Evolutionary conservation across 2,888 invertebrate genomes (phyloP).

Genomic region (Drosophila differens): DNA sequence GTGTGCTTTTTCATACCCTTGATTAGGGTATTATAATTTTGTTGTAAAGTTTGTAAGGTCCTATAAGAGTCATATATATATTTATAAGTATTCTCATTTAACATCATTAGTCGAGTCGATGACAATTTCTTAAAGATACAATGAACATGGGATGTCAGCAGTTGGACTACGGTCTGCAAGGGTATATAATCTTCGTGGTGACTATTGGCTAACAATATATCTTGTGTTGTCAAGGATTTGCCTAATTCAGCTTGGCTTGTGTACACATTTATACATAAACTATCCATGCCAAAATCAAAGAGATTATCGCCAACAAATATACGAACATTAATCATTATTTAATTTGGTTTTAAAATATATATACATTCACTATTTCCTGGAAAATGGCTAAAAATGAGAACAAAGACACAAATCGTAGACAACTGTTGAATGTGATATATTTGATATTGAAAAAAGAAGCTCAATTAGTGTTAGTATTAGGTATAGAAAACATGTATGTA

Average conservation of each 20-base stretch:
- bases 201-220: neutral
- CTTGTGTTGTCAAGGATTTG: neutral
- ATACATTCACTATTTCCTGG: neutral
- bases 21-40: neutral
- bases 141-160: neutral
- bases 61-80: neutral
- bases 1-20: neutral
- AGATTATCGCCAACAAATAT: conserved; percentile 13
- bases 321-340: conserved; percentile 31
- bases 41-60: neutral
- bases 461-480: neutral
- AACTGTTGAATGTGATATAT: neutral
- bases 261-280: neutral
- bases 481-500: neutral
- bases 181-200: neutral
- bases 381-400: neutral
- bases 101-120: neutral
- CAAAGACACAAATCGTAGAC: neutral
- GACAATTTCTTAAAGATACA: neutral
- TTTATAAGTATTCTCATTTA: neutral
- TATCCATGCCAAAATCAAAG: neutral
- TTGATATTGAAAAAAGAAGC: neutral
- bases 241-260: conserved; percentile 23
- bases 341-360: neutral
- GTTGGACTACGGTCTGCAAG: neutral